These are phyloP conservation scores for Epinotia ramella DNA, from an alignment of 2,888 invertebrate species.

Conservation along the genomic window DNA sequence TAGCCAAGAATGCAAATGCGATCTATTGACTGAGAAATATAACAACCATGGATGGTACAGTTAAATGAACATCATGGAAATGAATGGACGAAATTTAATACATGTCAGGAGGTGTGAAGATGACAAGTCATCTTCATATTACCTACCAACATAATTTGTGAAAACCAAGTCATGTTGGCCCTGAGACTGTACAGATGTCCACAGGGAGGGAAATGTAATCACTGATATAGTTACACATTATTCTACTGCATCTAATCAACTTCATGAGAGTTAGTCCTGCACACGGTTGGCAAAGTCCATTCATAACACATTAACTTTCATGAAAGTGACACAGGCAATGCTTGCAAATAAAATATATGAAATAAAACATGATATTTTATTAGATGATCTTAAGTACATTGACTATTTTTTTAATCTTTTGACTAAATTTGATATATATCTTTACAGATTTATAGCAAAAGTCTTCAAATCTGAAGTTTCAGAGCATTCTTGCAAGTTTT, in stretches of 20 bases:
- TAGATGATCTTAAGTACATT: constrained; percentile 33
- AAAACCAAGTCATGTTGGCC: constrained; percentile 70
- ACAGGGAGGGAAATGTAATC: constrained; percentile 84
- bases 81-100: constrained; percentile 50
- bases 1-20: constrained; percentile 59
- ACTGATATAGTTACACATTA: constrained; percentile 76
- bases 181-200: constrained; percentile 62
- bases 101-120: constrained; percentile 57
- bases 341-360: constrained; percentile 49
- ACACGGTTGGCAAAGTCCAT: constrained; percentile 17
- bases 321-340: constrained; percentile 52
- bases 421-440: constrained; percentile 53
- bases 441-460: constrained; percentile 66
- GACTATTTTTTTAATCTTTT: constrained; percentile 11
- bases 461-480: constrained; percentile 38
- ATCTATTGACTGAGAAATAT: constrained; percentile 46
- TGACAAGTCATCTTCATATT: constrained; percentile 57
- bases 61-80: constrained; percentile 65
- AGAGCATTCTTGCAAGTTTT: constrained; percentile 21
- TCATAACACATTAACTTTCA: constrained; percentile 48
- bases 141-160: constrained; percentile 63
- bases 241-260: constrained; percentile 62
- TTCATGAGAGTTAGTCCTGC: constrained; percentile 65
- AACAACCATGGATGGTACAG: constrained; percentile 77
- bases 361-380: constrained; percentile 43